Base-by-base conservation (phyloP, 2,888 invertebrate species). In the Crossocerus cetratus region DNA sequence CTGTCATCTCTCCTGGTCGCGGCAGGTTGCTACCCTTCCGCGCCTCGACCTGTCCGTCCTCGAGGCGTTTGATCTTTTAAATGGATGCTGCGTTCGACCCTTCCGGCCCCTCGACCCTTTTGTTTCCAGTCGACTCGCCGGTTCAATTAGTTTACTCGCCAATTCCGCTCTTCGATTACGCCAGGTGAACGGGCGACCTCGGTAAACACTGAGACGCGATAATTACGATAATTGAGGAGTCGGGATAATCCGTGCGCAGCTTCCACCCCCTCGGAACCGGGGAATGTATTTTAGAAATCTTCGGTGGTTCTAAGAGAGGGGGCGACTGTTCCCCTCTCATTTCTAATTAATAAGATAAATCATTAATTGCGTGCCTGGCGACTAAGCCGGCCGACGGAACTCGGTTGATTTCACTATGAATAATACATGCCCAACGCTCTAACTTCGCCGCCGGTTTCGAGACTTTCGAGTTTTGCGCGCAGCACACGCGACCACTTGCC, bases 281-380 rank as follows among this genome's bases (percentile, higher is more conserved):
- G 21, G 32, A 2, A n/a, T n/a, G n/a, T 13, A 14, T 53, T 13
- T 14, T 54, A 20, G 32, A 66, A 56, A 42, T 65, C 56, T 18
- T 16, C 53, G n/a, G 3, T 18, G 1, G 3, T 8, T 20, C 11
- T 43, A 23, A 45, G 8, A n/a, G 55, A 42, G 0, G 44, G 3
- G 18, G 14, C 32, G 43, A 69, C 49, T n/a, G 43, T 45, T 45
- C 23, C 20, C 59, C 16, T 20, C 56, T 56, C 65, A 18, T 72
- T 55, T 71, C 72, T 77, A 74, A 82, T 72, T 74, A 63, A 81
- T 63, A 21, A 49, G 57, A 22, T 82, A 68, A 80, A 77, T 73
- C 64, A 74, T 82, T 74, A 74, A 81, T 61, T 57, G 22, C 22
- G 21, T 55, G 64, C 45, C 63, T 44, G 61, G 21, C 56, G 64